A percentile compares a stretch with the other conserved stretches of the same genome.
Evolutionary conservation across 30 jellyfish, hydroid and myxozoan species (phyloP).

Genomic region (Cassiopea xamachana): DNA sequence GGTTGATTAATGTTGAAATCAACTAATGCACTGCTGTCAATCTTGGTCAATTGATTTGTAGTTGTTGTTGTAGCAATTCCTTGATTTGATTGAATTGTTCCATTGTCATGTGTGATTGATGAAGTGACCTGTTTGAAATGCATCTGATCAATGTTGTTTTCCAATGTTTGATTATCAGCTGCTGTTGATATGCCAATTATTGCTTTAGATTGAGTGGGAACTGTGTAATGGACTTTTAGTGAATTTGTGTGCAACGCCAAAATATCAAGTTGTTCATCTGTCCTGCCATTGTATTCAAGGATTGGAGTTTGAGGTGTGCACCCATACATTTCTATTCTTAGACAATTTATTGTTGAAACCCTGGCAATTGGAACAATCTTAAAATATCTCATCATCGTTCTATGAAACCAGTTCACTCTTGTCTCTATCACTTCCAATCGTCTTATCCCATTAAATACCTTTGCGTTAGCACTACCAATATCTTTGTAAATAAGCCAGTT

Average conservation of each 20-base stretch:
- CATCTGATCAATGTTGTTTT: not conserved
- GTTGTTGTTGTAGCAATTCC: not conserved
- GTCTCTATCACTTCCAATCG: not conserved
- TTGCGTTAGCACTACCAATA: not conserved
- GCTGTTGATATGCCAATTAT: constrained; percentile 3
- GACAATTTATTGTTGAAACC: constrained; percentile 1
- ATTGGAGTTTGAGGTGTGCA: constrained; percentile 36
- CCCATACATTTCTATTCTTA: constrained; percentile 62
- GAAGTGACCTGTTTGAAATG: not conserved
- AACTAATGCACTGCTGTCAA: not conserved
- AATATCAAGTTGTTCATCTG: not conserved
- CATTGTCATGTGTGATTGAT: constrained; percentile 4
- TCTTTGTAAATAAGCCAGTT: constrained; percentile 30
- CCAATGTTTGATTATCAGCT: not conserved
- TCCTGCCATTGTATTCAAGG: not conserved
- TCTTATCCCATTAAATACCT: constrained; percentile 2
- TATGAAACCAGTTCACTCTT: constrained; percentile 44
- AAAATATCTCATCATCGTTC: constrained; percentile 18
- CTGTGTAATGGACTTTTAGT: not conserved
- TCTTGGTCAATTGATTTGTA: not conserved
- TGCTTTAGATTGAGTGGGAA: not conserved
- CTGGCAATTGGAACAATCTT: constrained; percentile 26
- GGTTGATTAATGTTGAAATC: not conserved
- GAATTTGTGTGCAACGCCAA: not conserved
- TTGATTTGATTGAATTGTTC: not conserved